Evolutionary conservation across 2,797 vertebrate species (phyloP), one percentile per base, ranked within the genome.

Genomic region (Bovichtus variegatus): DNA sequence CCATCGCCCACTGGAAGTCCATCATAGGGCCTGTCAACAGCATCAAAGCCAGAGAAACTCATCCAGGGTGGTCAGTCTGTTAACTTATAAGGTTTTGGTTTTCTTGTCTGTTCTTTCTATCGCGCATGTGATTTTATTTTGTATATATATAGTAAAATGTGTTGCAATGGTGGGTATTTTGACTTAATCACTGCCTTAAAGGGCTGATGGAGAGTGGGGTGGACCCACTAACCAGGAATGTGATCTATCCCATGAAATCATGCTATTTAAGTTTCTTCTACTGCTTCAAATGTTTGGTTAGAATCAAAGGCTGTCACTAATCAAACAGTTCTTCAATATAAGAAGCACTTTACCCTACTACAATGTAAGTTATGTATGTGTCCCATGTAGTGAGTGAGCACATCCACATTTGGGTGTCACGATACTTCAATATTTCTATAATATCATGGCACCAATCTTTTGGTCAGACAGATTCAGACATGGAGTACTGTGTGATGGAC

Each of bases 11-110:
- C 87, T 99, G 97, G 98, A 97, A 96, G 85, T 93, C 94, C 47
- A 91, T 98, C 81, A 96, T 99, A 76, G 98, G 98, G 81, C 98
- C 98, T 70, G 89, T 86, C 78, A 96, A 95, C 93, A 96, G 91
- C 78, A 51, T 84, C 57, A 92, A 90, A 85, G 97, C 97, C 71
- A 96, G 88, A 90, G 95, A 96, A 91, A 96, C 91, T 53, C 92
- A 98, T 51, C 97, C 97, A 81, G 88, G 95, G 77, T 95, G 98
- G 98, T 99, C 91, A 91, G 91, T 85, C n/a, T 57, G 46, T 27
- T 38, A 0, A 38, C 0, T 51, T 44, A 12, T 5, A 9, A 40
- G 0, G 1, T 25, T 8, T 21, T 38, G 11, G 44, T 50, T 63
- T 23, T 49, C 34, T 50, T 64, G 19, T 55, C 3, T 53, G 9